Base-by-base conservation (phyloP, 2,888 invertebrate species). In the Epinotia ramella region DNA sequence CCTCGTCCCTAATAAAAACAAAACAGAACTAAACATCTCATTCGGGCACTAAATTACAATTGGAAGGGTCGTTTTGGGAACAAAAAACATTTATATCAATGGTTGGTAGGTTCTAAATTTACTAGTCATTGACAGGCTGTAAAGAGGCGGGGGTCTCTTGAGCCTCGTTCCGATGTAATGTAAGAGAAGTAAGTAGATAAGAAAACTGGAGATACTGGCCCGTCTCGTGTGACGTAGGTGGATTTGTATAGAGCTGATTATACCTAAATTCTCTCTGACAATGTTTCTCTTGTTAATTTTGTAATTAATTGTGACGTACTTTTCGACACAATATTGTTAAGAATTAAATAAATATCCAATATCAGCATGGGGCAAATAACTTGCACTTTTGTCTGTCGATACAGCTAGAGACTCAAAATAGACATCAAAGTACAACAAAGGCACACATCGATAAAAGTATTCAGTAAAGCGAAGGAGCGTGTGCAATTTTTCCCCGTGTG, bases 51-150 rank as follows among this genome's bases (percentile, higher is more conserved):
- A 94, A 93, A 94, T 93, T 91, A 93, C 94, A 91, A 93, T 93
- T 90, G 88, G 87, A 89, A 91, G 88, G 89, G 91, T 87, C 89
- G 92, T 91, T 92, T 91, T 90, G 94, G 94, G 94, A 91, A 93
- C 93, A 93, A 94, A 94, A 93, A 94, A 94, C 94, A 94, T 94
- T 94, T 93, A 94, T 94, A 93, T 94, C 94, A 94, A 94, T 94
- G 94, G 94, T 82, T 86, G 88, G 87, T 81, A 88, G 89, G 92
- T 91, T 93, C 92, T 93, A 93, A 94, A 94, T 94, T 93, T 90
- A 91, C 90, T 91, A 93, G 91, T 92, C 94, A 94, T 94, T 93
- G 94, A 94, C 94, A 94, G 94, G 92, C 89, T 88, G 91, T 94
- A 93, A 91, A 92, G 90, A 91, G 92, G 90, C 89, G 86, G 87